These are phyloP conservation scores for Himalopsyche anomala DNA, from an alignment of 2,888 invertebrate species.

Conservation along the genomic window DNA sequence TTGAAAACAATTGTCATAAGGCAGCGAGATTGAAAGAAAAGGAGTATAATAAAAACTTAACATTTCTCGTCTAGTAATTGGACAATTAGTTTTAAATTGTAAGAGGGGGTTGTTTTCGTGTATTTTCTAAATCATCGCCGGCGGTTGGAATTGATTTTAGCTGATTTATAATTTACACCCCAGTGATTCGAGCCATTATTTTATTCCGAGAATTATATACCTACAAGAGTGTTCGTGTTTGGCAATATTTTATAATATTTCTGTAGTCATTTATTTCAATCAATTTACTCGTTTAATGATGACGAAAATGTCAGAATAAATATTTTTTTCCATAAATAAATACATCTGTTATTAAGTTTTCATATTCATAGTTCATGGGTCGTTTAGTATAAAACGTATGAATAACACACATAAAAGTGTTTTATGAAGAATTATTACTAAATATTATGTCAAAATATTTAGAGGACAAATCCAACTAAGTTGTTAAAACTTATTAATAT, in stretches of 20 bases:
- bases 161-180: conserved; percentile 42
- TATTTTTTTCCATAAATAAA: too few species aligned
- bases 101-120: conserved; percentile 32
- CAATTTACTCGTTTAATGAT: too few species aligned
- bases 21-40: conserved; percentile 47
- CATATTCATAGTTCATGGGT: too few species aligned
- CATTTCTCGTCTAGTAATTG: conserved; percentile 59
- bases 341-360: too few species aligned
- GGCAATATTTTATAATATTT: background rate
- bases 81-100: conserved; percentile 44
- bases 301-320: too few species aligned
- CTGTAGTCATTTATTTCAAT: too few species aligned
- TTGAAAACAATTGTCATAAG: conserved; percentile 61
- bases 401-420: too few species aligned
- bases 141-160: conserved; percentile 58
- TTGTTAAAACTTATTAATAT: too few species aligned
- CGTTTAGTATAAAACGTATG: too few species aligned
- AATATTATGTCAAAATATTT: too few species aligned
- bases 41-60: conserved; percentile 59
- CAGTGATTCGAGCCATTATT: background rate
- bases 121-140: conserved; percentile 58
- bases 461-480: too few species aligned
- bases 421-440: too few species aligned
- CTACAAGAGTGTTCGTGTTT: background rate
- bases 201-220: background rate